Base-by-base conservation (phyloP, 92 coral and sea anemone species). In the Chrysogorgia sp. region DNA sequence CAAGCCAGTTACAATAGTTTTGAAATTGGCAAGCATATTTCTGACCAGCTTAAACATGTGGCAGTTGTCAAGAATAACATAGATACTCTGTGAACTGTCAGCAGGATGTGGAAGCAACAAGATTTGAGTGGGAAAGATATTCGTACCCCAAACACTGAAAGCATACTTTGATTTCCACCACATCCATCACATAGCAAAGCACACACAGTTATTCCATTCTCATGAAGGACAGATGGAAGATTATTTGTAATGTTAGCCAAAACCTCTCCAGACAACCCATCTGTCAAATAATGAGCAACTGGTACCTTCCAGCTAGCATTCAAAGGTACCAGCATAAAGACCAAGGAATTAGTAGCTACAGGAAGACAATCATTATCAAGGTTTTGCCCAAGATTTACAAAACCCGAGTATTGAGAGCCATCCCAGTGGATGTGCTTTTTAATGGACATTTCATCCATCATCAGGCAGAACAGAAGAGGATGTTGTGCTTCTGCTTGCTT, bases 391-490 rank as follows among this genome's bases (percentile, higher is more conserved):
- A 74, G 64, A 47, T 74, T 60, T 10, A 75, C 81, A 75, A 58
- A 75, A 25, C 81, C 81, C 12, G 14, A 40, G n/a, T 34, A 75
- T 48, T 75, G 52, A 21, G 23, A 56, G 23, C 71, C 81, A 76
- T 76, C 81, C 81, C 71, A 76, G 10, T 76, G 43, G 28, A 75
- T 43, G 31, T 56, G 80, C 47, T 75, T 75, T 35, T 62, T 59
- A 24, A 75, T 75, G n/a, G 67, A 15, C 80, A 75, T 75, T 62
- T 75, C 80, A 26, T 75, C 80, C 19, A 32, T 29, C 80, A 75
- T 75, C 22, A 75, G 32, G n/a, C n/a, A 9, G 50, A 52, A 32
- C 50, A 56, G 31, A 52, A 52, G 43, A 31, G 62, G 79, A 35
- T 74, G 64, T 74, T 74, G 25, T n/a, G 81, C 35, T 21, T 59